Conservation (phyloP, 37 sponge, comb jelly and placozoan species). For the Agelas oroides region DNA sequence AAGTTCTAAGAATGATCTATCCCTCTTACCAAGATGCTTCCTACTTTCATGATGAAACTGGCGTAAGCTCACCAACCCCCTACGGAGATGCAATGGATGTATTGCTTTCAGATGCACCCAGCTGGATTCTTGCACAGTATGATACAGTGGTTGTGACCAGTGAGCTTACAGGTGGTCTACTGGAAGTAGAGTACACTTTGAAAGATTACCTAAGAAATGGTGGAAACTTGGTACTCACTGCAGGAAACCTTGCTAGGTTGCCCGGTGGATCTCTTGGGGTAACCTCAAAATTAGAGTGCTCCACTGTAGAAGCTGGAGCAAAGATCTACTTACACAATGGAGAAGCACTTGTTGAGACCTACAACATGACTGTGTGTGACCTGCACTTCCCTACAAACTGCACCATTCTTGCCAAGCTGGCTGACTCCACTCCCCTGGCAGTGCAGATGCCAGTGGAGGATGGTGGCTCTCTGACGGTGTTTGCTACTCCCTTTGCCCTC, state of each 20-base stretch:
- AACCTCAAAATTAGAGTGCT: neutral
- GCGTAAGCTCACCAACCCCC: conserved; percentile 61
- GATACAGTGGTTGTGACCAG: conserved; percentile 48
- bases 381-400: neutral
- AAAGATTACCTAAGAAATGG: conserved; percentile 15
- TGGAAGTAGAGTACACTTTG: conserved; percentile 52
- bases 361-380: conserved; percentile 49
- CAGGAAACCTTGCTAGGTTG: conserved; percentile 28
- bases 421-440: conserved; percentile 25
- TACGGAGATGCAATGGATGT: conserved; percentile 65
- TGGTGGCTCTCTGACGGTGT: conserved; percentile 45
- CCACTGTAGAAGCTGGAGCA: conserved; percentile 13
- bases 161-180: conserved; percentile 7
- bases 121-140: conserved; percentile 50
- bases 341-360: neutral
- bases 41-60: conserved; percentile 68
- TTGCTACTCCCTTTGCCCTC: conserved; percentile 49
- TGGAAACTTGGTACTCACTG: conserved; percentile 53
- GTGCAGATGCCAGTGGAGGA: neutral
- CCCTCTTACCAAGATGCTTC: conserved; percentile 65
- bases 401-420: conserved; percentile 2
- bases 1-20: conserved; percentile 51
- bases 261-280: conserved; percentile 13
- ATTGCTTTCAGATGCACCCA: conserved; percentile 48
- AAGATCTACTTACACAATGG: neutral